These are phyloP conservation scores for Pangasianodon gigas DNA, from an alignment of 2,113 vertebrate genomes.

Conservation along the genomic window DNA sequence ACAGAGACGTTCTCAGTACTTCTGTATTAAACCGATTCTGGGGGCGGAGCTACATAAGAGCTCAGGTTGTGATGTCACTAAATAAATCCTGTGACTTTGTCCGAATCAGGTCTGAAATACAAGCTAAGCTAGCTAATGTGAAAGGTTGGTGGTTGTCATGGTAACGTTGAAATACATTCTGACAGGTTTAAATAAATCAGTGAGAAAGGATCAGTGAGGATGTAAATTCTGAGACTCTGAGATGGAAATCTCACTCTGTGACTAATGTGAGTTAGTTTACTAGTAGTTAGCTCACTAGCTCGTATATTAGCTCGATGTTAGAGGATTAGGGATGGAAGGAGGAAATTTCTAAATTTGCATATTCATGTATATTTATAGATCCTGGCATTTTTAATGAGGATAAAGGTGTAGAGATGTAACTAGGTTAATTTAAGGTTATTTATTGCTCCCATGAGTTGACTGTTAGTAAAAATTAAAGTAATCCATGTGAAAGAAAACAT, in stretches of 20 bases:
- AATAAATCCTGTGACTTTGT: background rate
- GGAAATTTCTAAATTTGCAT: background rate
- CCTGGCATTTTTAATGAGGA: background rate
- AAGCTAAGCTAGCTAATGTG: background rate
- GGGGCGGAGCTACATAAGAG: background rate
- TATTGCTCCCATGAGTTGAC: background rate
- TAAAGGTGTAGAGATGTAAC: background rate
- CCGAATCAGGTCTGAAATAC: background rate
- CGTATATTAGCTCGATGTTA: background rate
- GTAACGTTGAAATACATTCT: background rate
- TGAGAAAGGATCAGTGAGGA: background rate
- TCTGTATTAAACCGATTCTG: background rate
- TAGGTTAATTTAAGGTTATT: background rate
- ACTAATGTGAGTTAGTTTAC: background rate
- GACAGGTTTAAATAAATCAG: background rate
- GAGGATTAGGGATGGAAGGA: background rate
- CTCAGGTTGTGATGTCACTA: background rate
- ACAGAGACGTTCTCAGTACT: background rate
- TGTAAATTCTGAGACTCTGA: background rate
- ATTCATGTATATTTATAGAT: slow-evolving; percentile 6
- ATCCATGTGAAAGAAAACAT: background rate
- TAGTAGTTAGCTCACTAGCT: background rate
- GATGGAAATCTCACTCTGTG: no score
- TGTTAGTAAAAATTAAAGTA: background rate
- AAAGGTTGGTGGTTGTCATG: background rate